A percentile compares a stretch with the other conserved stretches of the same genome.
Evolutionary conservation across 35 echinoderm and acorn worm genomes (phyloP).

Genomic region (Lytechinus pictus): DNA sequence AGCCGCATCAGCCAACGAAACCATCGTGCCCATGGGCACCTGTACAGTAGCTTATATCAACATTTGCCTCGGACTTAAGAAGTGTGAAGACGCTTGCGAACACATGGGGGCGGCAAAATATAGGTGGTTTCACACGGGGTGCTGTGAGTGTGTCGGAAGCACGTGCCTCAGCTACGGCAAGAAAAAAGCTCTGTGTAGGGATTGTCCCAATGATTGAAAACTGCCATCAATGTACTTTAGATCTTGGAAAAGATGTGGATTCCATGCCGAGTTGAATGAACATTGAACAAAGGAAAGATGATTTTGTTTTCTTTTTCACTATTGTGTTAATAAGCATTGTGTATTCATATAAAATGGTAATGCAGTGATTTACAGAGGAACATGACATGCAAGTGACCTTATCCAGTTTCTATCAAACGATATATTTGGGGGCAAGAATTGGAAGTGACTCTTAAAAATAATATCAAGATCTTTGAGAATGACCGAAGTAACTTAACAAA

Average conservation of each 20-base stretch:
- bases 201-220: conserved; percentile 59
- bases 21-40: conserved; percentile 16
- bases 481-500: no score
- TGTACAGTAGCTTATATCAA: conserved; percentile 82
- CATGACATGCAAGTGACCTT: neutral
- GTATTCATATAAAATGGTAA: neutral
- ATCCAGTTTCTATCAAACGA: neutral
- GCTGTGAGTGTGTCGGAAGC: conserved; percentile 92
- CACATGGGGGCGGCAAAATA: conserved; percentile 78
- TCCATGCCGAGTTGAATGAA: neutral
- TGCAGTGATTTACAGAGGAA: neutral
- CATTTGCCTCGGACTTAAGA: conserved; percentile 71
- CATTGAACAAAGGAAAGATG: neutral
- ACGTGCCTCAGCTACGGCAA: conserved; percentile 88
- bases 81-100: conserved; percentile 73
- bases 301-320: neutral
- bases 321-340: neutral
- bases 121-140: conserved; percentile 92
- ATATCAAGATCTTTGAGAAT: no score
- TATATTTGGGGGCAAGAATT: no score
- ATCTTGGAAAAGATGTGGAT: neutral
- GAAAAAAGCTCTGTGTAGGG: conserved; percentile 74
- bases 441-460: no score
- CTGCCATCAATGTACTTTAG: neutral
- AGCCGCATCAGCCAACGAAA: neutral